Conservation (phyloP, 1,140 invertebrate genomes). For the Brachionus rubens region DNA sequence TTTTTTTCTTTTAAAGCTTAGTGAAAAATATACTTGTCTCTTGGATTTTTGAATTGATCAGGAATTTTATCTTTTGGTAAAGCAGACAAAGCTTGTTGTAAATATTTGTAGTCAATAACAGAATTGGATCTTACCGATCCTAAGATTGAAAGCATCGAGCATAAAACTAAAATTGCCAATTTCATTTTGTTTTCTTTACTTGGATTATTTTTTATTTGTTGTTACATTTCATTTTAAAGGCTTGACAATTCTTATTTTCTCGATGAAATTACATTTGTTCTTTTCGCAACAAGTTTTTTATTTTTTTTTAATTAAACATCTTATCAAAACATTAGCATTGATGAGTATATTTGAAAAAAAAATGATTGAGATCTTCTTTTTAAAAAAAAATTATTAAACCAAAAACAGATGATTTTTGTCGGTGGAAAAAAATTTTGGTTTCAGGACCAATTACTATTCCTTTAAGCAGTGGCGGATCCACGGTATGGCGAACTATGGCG, state of each 20-base stretch:
- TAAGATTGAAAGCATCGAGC: background rate
- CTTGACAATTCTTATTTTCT: background rate
- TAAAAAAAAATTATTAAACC: no score
- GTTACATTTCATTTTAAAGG: constrained; percentile 22
- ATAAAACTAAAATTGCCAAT: background rate
- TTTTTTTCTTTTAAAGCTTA: background rate
- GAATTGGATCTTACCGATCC: constrained; percentile 1
- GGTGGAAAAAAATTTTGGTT: no score
- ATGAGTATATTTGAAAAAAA: no score
- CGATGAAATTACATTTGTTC: constrained; percentile 22
- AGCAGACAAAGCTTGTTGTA: constrained; percentile 1
- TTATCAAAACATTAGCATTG: no score
- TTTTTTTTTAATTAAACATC: no score
- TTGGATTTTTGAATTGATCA: constrained; percentile 3
- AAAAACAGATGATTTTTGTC: no score
- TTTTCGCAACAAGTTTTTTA: constrained; percentile 31
- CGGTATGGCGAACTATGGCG: no score
- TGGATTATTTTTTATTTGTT: background rate
- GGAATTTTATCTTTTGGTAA: constrained; percentile 26
- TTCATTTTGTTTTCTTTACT: background rate
- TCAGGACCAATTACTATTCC: no score
- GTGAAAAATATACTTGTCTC: constrained; percentile 34
- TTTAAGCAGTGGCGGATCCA: no score
- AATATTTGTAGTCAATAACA: background rate
- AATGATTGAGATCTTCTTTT: no score